Evolutionary conservation across 2,797 vertebrate species (phyloP).

Genomic region (Pseudotriccus pelzelni): DNA sequence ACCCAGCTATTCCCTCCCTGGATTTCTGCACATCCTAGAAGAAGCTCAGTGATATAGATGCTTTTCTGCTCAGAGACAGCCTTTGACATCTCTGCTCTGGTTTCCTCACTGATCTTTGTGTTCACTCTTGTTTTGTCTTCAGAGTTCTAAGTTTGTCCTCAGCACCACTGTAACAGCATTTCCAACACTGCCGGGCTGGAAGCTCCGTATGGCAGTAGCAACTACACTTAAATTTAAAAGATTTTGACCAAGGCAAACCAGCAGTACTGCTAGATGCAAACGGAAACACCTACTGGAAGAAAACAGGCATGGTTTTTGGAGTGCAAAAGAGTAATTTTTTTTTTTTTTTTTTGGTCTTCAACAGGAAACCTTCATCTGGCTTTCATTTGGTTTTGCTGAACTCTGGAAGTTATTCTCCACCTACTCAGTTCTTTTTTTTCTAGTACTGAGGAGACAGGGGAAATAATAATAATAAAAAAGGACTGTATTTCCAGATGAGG

Average conservation of each 20-base stretch:
- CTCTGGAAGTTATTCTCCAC: conserved; percentile 3
- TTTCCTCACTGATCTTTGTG: neutral
- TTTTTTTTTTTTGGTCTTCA: neutral
- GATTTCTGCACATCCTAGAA: neutral
- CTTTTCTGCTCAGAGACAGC: neutral
- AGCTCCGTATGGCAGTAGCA: neutral
- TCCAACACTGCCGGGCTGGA: neutral
- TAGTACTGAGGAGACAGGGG: neutral
- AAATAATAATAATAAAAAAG: neutral
- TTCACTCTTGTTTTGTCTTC: neutral
- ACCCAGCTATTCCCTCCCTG: neutral
- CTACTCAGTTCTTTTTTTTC: neutral
- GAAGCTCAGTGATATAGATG: neutral
- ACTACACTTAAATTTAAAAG: neutral
- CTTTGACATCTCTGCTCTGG: neutral
- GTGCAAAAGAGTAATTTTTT: neutral
- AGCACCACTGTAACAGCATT: neutral
- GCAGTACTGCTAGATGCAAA: neutral
- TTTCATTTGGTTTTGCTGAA: conserved; percentile 16
- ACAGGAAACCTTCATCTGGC: neutral
- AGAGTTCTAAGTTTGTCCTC: neutral
- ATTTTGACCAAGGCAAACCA: neutral
- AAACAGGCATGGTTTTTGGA: neutral
- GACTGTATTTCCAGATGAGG: neutral
- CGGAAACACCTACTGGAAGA: neutral